phyloP scores from a whole-genome alignment of 2,888 invertebrate species.

The Catocala fraxini region DNA sequence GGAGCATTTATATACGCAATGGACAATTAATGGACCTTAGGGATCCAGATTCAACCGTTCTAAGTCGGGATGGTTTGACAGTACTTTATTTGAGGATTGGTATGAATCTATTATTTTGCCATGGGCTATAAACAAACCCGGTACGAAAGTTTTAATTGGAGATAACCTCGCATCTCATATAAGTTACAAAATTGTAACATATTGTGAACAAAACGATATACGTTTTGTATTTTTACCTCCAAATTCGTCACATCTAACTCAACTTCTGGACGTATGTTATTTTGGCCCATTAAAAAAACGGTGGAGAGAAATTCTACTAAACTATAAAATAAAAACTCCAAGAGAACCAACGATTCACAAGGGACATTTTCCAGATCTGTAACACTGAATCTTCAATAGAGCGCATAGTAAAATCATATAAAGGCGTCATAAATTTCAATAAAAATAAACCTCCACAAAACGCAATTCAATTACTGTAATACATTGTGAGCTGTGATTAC shows the following conservation, averaged over 20 bases:
- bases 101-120: background rate
- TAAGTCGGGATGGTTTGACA: background rate
- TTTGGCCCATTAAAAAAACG: conserved; percentile 45
- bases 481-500: conserved; percentile 6
- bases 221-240: conserved; percentile 51
- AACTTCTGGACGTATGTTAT: conserved; percentile 52
- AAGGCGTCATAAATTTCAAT: background rate
- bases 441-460: background rate
- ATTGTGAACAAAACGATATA: conserved; percentile 49
- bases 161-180: conserved; percentile 25
- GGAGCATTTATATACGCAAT: background rate
- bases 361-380: conserved; percentile 25
- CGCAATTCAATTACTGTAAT: conserved; percentile 1
- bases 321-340: conserved; percentile 27
- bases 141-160: conserved; percentile 5
- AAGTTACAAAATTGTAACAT: conserved; percentile 33
- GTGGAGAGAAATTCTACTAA: conserved; percentile 28
- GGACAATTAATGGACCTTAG: conserved; percentile 3
- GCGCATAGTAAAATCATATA: background rate
- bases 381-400: background rate
- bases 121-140: background rate
- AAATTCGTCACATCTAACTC: conserved; percentile 48
- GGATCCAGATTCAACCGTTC: conserved; percentile 5
- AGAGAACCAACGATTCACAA: conserved; percentile 24
- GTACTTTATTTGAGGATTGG: conserved; percentile 1